Percentiles rank a stretch among this genome's conserved stretches.
Evolutionary conservation across 2,113 vertebrate genomes (phyloP).

Genomic region (Pseudolaguvia tuberculata): DNA sequence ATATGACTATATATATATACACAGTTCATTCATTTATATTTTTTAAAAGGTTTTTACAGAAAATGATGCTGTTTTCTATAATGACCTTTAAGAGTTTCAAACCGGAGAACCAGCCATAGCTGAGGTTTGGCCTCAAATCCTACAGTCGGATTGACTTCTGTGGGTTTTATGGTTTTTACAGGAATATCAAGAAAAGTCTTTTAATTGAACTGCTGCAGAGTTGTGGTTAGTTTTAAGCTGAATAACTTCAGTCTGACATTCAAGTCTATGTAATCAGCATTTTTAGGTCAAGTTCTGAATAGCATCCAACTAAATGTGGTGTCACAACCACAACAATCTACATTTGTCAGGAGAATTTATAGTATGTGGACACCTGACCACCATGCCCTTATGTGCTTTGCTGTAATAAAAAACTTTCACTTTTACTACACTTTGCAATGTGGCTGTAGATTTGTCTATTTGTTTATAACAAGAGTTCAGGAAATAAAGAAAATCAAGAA

Average conservation of each 20-base stretch:
- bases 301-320: neutral
- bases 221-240: neutral
- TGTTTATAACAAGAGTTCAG: neutral
- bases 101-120: neutral
- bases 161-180: neutral
- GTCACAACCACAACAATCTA: neutral
- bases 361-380: conserved; percentile 6
- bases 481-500: neutral
- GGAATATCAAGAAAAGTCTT: conserved; percentile 8
- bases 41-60: neutral
- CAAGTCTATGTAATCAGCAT: neutral
- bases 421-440: no score
- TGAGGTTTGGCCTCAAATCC: neutral
- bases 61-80: neutral
- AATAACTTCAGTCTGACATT: neutral
- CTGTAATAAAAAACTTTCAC: neutral
- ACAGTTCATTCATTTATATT: neutral
- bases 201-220: neutral
- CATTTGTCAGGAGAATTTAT: neutral
- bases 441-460: no score
- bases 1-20: neutral
- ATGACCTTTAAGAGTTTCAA: neutral
- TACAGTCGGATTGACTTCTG: neutral
- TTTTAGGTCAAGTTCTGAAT: neutral
- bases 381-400: neutral